Base-by-base conservation (phyloP, 2,888 invertebrate species). In the Microctonus aethiopoides region DNA sequence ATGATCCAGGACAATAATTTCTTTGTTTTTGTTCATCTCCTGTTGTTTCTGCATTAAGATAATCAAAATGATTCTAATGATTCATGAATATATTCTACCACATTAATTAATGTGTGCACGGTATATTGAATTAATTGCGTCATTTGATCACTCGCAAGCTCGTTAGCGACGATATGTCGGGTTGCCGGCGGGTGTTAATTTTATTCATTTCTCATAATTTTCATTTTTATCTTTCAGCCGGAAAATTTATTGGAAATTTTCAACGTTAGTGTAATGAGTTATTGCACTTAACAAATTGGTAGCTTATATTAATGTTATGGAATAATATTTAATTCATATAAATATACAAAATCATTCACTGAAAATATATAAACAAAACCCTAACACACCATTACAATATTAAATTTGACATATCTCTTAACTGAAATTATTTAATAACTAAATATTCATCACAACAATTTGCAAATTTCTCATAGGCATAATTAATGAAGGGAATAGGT, bases 1-100 rank as follows among this genome's bases (percentile, higher is more conserved):
- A 57, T 97, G 94, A 87, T 98, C 97, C 87, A 99, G 88, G 51
- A 99, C 98, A 68, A 98, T 95, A 73, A 97, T 92, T 87, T 96
- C 95, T 85, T 95, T 96, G 87, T 93, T 95, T 82, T 94, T 94
- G 82, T 93, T 93, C 87, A 93, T 88, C 84, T 94, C 94, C 88
- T 93, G 93, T 88, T 94, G 93, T 89, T 94, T 94, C 94, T 94
- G 87, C 67, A 74, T 9, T 22, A 9, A n/a, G 4, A 64, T 13
- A 24, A 36, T 54, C 6, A 6, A 63, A 63, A 16, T 46, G 5
- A 29, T 29, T 51, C n/a, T 13, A 34, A 7, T 39, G 5, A 52
- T 20, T 13, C 22, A 10, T 52, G 10, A 54, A 22, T 16, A 24
- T 54, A 6, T 20, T 7, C 6, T 11, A 39, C 22, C 13, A 6